Conservation (phyloP, 2,113 vertebrate species). For the Oreochromis tanganicae region DNA sequence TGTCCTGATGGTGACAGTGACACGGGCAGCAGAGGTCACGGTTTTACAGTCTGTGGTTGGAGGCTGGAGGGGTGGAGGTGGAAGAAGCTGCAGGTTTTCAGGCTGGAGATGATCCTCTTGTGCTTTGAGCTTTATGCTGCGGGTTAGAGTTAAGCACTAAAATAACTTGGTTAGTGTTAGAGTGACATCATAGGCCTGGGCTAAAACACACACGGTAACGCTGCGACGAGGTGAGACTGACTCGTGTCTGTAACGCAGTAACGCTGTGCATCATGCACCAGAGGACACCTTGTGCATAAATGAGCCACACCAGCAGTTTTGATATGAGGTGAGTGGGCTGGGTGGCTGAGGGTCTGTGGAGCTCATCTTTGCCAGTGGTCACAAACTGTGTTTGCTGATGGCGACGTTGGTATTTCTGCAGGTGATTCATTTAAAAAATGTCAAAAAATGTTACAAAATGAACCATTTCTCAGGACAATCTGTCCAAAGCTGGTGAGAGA, state of each 20-base stretch:
- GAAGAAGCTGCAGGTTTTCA: not conserved
- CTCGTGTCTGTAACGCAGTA: not conserved
- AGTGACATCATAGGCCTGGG: fast-evolving
- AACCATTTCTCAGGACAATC: fast-evolving
- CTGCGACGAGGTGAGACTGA: too few species aligned
- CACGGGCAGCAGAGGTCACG: too few species aligned
- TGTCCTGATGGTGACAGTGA: too few species aligned
- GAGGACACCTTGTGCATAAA: not conserved
- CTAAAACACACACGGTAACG: not conserved
- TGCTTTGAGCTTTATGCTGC: not conserved
- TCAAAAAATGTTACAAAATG: not conserved
- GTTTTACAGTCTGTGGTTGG: not conserved
- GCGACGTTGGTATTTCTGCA: fast-evolving
- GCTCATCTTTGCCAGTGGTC: not conserved
- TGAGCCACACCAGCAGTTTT: not conserved
- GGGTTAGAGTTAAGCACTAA: not conserved
- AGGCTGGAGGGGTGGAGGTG: not conserved
- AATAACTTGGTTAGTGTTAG: not conserved
- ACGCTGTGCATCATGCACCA: fast-evolving
- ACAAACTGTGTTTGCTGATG: not conserved
- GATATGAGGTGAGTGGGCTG: not conserved
- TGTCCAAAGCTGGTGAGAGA: not conserved
- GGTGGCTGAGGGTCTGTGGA: not conserved
- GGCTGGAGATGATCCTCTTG: not conserved
- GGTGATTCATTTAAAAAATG: not conserved